Evolutionary conservation across 1,140 invertebrate species (phyloP), one percentile per base, ranked within the genome.

Genomic region (Brevipalpus yothersi): DNA sequence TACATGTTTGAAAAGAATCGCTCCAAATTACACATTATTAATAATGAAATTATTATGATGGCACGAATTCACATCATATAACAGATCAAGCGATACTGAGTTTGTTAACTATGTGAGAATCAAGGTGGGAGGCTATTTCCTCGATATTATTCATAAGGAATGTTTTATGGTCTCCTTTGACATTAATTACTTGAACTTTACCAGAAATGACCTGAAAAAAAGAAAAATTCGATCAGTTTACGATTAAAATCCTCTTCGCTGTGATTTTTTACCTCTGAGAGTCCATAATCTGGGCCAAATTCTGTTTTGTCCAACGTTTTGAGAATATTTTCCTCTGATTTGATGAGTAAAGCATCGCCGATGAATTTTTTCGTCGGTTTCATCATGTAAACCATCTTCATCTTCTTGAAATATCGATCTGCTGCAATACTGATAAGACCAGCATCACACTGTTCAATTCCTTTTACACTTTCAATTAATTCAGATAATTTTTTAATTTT

Each of bases 91-190:
- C 31, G 5, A 31, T 31, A 31, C 31, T 31, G 5, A 31, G 31
- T 31, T 31, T 31, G 31, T 31, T 31, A 31, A 31, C 31, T 3
- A 31, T 31, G 31, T 31, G 2, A 5, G 31, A 31, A 31, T 31
- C 31, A 31, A 31, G 31, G 31, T 31, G 31, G 31, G 39, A 19
- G 39, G 60, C 19, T 7, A 63, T 41, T 53, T 58, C 17, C 15
- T 63, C 53, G 15, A 58, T 8, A 59, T 63, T 63, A 41, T 63
- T 39, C 1, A 47, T 2, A 12, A 63, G 40, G 68, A 91, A 86
- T 63, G 78, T 79, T 68, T 85, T 78, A 73, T 92, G 88, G 65
- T 83, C 82, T 65, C 83, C 88, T 51, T 76, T 70, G 12, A 91
- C 72, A 62, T 80, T 76, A 66, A 79, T 76, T 43, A 87, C 75